phyloP scores from a whole-genome alignment of 2,797 vertebrate species.

The Cetoscarus ocellatus region DNA sequence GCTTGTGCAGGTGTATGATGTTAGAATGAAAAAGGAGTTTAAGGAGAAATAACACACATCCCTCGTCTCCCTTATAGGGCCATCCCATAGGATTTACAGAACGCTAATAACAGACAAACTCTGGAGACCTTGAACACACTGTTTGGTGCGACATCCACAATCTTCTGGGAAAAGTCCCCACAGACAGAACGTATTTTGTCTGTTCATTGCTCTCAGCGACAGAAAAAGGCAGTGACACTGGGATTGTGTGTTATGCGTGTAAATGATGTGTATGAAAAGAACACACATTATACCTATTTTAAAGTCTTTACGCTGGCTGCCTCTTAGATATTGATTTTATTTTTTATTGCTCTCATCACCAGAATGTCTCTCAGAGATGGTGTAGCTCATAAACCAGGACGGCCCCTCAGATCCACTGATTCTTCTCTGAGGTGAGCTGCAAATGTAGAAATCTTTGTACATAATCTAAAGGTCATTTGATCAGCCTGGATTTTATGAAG shows the following conservation, averaged over 20 bases:
- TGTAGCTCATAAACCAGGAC: no score
- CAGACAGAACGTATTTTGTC: slow-evolving; percentile 53
- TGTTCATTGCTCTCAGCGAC: slow-evolving; percentile 26
- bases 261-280: no score
- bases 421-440: no score
- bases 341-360: no score
- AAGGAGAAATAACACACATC: slow-evolving; percentile 73
- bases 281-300: no score
- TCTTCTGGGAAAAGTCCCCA: slow-evolving; percentile 42
- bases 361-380: no score
- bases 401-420: no score
- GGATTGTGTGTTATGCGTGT: slow-evolving; percentile 2
- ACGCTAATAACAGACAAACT: slow-evolving; percentile 57
- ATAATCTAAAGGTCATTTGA: no score
- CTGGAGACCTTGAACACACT: slow-evolving; percentile 54
- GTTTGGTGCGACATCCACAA: slow-evolving; percentile 24
- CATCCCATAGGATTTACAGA: slow-evolving; percentile 67
- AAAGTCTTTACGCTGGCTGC: no score
- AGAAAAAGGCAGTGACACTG: slow-evolving; percentile 27
- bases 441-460: no score
- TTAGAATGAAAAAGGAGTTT: slow-evolving; percentile 65
- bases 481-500: no score
- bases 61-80: slow-evolving; percentile 52
- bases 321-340: no score
- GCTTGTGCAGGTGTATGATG: slow-evolving; percentile 54